Base-by-base conservation (phyloP, 2,888 invertebrate genomes). In the Allolobophora icterica region DNA sequence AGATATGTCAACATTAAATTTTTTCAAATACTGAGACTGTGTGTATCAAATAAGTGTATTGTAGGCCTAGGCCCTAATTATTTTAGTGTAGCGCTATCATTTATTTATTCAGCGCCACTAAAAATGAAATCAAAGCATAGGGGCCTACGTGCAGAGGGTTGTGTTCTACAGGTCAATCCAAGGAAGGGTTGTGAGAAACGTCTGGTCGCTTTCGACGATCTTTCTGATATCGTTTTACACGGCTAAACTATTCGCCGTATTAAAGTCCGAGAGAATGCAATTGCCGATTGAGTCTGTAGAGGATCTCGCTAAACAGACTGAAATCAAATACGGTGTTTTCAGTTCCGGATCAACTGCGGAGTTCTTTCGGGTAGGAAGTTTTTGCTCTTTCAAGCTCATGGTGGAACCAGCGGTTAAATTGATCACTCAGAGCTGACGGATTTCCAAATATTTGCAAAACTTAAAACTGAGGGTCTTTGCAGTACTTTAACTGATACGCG, bases 201-300 rank as follows among this genome's bases (percentile, higher is more conserved):
- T n/a, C n/a, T 71, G 71, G 71, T 71, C 71, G 6, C 6, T 71
- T 4, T 30, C n/a, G n/a, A 71, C 71, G 71, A 71, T 71, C 8
- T 8, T 71, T 8, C 71, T 71, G 71, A n/a, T 71, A 71, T 71
- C 71, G n/a, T n/a, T 71, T 71, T 71, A 71, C 71, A 71, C 71
- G 71, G 71, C 71, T 13, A 71, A 71, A n/a, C 71, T 71, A 71
- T 71, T 71, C 71, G 3, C n/a, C 30, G 0, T 11, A n/a, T n/a
- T 71, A 71, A n/a, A 71, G n/a, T 30, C 71, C 71, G 71, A 71
- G n/a, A 71, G 71, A 71, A 71, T n/a, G 71, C 30, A 98, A 13
- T 97, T 98, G 24, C 98, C 99, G 33, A 97, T 98, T 94, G 98
- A 98, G 96, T 97, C 97, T 71, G 97, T 98, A 0, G 97, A 99